Evolutionary conservation across 2,888 invertebrate species (phyloP), one percentile per base, ranked within the genome.

Genomic region (Hyposoter dolosus): DNA sequence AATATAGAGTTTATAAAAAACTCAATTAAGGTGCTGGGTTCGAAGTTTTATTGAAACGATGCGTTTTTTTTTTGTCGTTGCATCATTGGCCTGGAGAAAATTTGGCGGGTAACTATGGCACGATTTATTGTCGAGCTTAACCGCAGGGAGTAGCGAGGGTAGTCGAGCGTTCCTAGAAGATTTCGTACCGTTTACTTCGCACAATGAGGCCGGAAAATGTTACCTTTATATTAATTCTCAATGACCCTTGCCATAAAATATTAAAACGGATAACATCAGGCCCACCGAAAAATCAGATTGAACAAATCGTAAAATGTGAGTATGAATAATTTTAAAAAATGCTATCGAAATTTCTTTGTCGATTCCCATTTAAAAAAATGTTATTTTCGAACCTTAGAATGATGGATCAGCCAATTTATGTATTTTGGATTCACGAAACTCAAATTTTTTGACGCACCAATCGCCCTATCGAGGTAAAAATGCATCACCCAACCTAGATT

Each of bases 71-170:
- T 35, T 75, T 56, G 53, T 53, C 28, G 66, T 81, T 45, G 23
- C 28, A 43, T 65, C 65, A 65, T 80, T 68, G 19, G 43, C 47
- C 40, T 32, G 45, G 53, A 75, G 68, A 47, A 50, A 82, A 82
- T 82, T 45, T 45, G 32, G 75, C 88, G 87, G 85, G 88, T 90
- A 90, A 88, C 90, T 88, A 90, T 80, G 69, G 63, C 75, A 83
- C 89, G 90, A 89, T 90, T 90, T 90, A 89, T 86, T 85, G 82
- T 89, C 84, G 83, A 88, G 78, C 69, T 50, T 72, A 76, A 85
- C 83, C 87, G 80, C 79, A 76, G 72, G 84, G 63, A 75, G 87
- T 82, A 84, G 56, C 78, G 82, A 88, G 88, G 82, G 87, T 87
- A 87, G 89, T 88, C 89, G 86, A 89, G 79, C 76, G 76, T 76